Evolutionary conservation across 2,113 vertebrate genomes (phyloP).

Genomic region (Maccullochella peelii): DNA sequence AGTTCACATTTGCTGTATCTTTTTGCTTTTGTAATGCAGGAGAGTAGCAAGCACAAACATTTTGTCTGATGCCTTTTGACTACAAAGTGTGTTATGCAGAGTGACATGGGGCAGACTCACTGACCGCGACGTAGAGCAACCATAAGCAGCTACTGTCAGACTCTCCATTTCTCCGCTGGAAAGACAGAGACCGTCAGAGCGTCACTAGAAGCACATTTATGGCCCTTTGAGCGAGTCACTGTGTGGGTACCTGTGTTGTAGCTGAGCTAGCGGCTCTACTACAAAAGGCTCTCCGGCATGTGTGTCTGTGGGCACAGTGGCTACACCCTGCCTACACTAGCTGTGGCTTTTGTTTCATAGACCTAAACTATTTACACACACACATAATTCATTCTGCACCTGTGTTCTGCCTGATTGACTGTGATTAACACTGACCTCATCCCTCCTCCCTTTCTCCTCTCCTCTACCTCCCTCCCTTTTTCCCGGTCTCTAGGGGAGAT

Average conservation of each 20-base stretch:
- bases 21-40: not conserved
- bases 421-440: constrained; percentile 33
- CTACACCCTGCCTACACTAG: no score
- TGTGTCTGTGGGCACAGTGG: no score
- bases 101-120: no score
- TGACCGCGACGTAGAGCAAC: no score
- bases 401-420: constrained; percentile 11
- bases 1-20: not conserved
- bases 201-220: not conserved
- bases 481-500: constrained; percentile 89
- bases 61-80: not conserved
- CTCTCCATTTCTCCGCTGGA: no score
- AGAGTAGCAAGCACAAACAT: not conserved
- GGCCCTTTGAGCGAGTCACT: not conserved
- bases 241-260: not conserved
- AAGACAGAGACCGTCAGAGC: no score
- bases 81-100: no score
- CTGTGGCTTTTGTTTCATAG: not conserved
- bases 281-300: no score
- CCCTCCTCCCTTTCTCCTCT: not conserved
- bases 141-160: no score
- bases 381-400: not conserved
- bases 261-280: no score
- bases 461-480: not conserved
- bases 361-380: not conserved